Conservation (phyloP, 2,888 invertebrate genomes). For the Acanthosepion lycidas region DNA sequence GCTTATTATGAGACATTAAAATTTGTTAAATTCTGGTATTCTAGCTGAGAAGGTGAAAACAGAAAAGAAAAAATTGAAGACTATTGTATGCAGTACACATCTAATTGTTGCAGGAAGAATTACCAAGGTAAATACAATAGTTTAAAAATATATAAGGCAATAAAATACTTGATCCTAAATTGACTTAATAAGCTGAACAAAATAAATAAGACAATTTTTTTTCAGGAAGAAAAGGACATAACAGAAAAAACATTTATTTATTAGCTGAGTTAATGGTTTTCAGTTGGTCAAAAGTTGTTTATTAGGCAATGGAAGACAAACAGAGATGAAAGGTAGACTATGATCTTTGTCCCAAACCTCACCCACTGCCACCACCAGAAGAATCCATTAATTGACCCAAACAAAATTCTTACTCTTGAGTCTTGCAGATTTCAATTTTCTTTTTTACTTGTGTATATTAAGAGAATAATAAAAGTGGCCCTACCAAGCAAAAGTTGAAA, state of each 20-base stretch:
- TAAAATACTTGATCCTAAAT: too few relatives aligned
- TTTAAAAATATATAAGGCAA: too few relatives aligned
- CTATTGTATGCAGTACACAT: too few relatives aligned
- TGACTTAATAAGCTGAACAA: neutral
- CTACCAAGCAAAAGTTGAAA: too few relatives aligned
- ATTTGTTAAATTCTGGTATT: too few relatives aligned
- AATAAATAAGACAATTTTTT: neutral
- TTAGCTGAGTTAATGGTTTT: neutral
- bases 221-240: neutral
- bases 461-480: too few relatives aligned
- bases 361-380: neutral
- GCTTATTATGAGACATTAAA: too few relatives aligned
- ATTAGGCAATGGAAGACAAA: neutral
- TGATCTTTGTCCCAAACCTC: neutral
- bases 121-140: too few relatives aligned
- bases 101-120: too few relatives aligned
- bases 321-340: neutral
- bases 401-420: neutral
- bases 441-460: neutral
- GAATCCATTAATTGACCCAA: neutral
- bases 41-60: too few relatives aligned
- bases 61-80: too few relatives aligned
- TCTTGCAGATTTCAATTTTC: neutral
- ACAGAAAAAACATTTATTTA: neutral
- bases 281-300: neutral